Percentiles rank a stretch among this genome's conserved stretches.
Conservation (phyloP, 2,113 vertebrate genomes). For the Sylvietta virens region DNA sequence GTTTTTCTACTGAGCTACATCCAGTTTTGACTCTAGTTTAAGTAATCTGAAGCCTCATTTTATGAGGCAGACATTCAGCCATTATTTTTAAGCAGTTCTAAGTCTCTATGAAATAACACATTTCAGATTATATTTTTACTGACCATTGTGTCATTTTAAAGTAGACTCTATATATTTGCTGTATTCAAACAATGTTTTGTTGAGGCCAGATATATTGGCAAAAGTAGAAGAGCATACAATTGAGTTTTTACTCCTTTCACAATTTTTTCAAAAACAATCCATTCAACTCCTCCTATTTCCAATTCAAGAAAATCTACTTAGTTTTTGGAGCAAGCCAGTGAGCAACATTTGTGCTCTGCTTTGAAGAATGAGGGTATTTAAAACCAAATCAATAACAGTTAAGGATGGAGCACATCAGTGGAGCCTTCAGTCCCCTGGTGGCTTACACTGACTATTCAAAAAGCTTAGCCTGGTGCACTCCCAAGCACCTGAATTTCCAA, state of each 20-base stretch:
- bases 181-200: background rate
- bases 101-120: background rate
- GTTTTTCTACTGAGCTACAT: background rate
- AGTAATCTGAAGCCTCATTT: background rate
- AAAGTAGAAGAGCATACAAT: background rate
- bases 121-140: background rate
- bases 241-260: background rate
- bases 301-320: background rate
- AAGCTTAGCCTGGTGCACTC: background rate
- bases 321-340: background rate
- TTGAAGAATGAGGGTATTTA: background rate
- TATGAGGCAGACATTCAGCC: background rate
- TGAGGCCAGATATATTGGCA: background rate
- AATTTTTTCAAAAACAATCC: background rate
- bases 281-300: background rate
- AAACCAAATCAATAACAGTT: background rate
- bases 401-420: background rate
- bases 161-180: background rate
- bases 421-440: background rate
- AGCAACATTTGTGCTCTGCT: background rate
- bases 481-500: background rate
- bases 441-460: background rate
- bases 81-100: background rate
- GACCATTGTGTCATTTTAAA: background rate
- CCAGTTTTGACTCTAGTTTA: background rate